Evolutionary conservation across 1,140 invertebrate species (phyloP), one percentile per base, ranked within the genome.

Genomic region (Ceratina japonica): DNA sequence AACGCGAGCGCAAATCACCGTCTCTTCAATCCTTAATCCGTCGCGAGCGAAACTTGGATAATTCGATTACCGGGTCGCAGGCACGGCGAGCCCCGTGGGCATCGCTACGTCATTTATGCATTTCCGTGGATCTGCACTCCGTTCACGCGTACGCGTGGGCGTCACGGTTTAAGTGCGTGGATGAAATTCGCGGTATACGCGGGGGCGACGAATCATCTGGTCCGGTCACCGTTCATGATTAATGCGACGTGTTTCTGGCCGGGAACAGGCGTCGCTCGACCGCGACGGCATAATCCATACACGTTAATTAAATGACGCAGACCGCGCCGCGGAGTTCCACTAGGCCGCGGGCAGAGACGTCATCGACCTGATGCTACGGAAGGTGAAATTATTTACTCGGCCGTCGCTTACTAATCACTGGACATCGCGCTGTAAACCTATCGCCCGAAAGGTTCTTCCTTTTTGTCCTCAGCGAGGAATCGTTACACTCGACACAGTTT

Each of bases 291-390:
- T 81, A 85, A 85, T 81, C 73, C 82, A 73, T 81, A 81, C 37
- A 44, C 82, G 83, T 85, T 85, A 84, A 85, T 85, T 85, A 76
- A 85, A 85, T 65, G 83, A 80, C 70, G 65, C 58, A 51, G 58
- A 44, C 37, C 37, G 37, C 37, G 37, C 37, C 37, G 37, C 37
- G 76, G 72, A 52, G 61, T 44, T 58, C 63, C 75, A 64, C 72
- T 52, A 65, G 54, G 73, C 62, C 72, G 62, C 59, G 51, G 37
- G 37, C 52, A 74, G 63, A 83, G 64, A 75, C 71, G 76, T 86
- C 84, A 83, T 86, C 77, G 80, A 16, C 63, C 37, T 72, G 52
- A n/a, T 65, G 49, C 62, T 61, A 54, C 64, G 58, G n/a, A 65
- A 72, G 44, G 52, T 24, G 56, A 71, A 84, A 84, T 84, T 84